Evolutionary conservation across 2,113 vertebrate genomes (phyloP).

Genomic region (Saiga tatarica): DNA sequence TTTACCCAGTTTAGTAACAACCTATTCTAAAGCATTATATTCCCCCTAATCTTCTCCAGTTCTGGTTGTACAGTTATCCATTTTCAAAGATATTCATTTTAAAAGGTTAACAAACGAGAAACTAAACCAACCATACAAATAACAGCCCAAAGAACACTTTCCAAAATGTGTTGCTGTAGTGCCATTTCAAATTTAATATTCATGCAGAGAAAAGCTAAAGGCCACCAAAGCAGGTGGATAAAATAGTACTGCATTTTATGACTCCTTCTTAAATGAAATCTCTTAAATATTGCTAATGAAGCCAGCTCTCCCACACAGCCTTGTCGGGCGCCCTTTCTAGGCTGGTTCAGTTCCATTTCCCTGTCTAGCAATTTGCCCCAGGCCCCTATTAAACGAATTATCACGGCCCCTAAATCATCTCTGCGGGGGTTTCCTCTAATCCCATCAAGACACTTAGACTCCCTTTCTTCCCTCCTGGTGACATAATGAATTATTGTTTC

Average conservation of each 20-base stretch:
- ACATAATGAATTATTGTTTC: conserved; percentile 89
- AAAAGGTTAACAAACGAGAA: conserved; percentile 90
- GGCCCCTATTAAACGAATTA: conserved; percentile 90
- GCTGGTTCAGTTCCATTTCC: conserved; percentile 84
- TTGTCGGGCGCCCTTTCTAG: conserved; percentile 82
- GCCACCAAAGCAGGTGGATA: conserved; percentile 87
- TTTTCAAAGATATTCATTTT: conserved; percentile 83
- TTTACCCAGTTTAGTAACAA: conserved; percentile 70
- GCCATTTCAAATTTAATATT: conserved; percentile 87
- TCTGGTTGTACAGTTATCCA: conserved; percentile 75
- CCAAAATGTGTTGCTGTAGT: conserved; percentile 84
- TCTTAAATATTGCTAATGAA: conserved; percentile 90
- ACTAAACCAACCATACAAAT: conserved; percentile 91
- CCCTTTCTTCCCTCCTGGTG: conserved; percentile 84
- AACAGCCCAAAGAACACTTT: conserved; percentile 88
- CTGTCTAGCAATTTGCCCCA: conserved; percentile 88
- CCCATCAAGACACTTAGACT: conserved; percentile 89
- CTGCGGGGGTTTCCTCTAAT: conserved; percentile 87
- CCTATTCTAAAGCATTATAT: conserved; percentile 56
- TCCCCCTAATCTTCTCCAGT: conserved; percentile 71
- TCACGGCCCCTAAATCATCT: conserved; percentile 89
- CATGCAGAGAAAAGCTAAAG: conserved; percentile 85
- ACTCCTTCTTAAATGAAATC: conserved; percentile 86
- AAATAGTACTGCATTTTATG: conserved; percentile 86
- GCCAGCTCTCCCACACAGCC: conserved; percentile 81